phyloP scores from a whole-genome alignment of 2,797 vertebrate genomes.

The Myotis myotis region DNA sequence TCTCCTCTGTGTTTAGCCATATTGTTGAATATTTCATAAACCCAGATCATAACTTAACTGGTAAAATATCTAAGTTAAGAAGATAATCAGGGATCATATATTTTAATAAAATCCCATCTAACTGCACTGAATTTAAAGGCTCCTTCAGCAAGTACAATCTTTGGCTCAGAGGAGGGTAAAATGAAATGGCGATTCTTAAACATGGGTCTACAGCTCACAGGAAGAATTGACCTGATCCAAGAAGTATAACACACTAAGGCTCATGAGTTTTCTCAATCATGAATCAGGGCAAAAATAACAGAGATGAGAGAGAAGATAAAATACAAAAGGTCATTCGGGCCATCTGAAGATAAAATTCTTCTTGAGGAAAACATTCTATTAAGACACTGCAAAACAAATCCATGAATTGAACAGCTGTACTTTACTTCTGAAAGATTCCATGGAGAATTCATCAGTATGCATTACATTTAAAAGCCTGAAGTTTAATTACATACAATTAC shows the following conservation, averaged over 20 bases:
- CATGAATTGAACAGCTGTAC: slow-evolving; percentile 69
- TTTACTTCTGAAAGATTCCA: slow-evolving; percentile 65
- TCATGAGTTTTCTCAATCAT: neutral
- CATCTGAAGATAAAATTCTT: slow-evolving; percentile 40
- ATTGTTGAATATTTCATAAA: slow-evolving; percentile 23
- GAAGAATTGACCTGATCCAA: neutral
- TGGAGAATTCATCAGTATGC: slow-evolving; percentile 73
- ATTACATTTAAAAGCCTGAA: slow-evolving; percentile 54
- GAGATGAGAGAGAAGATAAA: slow-evolving; percentile 8
- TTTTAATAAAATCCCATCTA: slow-evolving; percentile 31
- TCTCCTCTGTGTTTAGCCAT: neutral
- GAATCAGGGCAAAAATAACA: neutral
- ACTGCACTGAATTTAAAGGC: neutral
- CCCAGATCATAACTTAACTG: slow-evolving; percentile 36
- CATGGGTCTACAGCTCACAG: neutral
- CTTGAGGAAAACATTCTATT: slow-evolving; percentile 34
- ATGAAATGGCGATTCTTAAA: slow-evolving; percentile 12
- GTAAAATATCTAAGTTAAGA: slow-evolving; percentile 22
- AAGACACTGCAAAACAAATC: slow-evolving; percentile 61
- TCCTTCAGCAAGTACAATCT: neutral
- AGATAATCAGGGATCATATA: slow-evolving; percentile 6
- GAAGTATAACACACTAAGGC: neutral
- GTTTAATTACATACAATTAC: slow-evolving; percentile 71
- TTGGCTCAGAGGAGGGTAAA: neutral
- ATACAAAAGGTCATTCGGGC: slow-evolving; percentile 45